phyloP scores from a whole-genome alignment of 2,888 invertebrate species.

The Ennomos quercinarius region DNA sequence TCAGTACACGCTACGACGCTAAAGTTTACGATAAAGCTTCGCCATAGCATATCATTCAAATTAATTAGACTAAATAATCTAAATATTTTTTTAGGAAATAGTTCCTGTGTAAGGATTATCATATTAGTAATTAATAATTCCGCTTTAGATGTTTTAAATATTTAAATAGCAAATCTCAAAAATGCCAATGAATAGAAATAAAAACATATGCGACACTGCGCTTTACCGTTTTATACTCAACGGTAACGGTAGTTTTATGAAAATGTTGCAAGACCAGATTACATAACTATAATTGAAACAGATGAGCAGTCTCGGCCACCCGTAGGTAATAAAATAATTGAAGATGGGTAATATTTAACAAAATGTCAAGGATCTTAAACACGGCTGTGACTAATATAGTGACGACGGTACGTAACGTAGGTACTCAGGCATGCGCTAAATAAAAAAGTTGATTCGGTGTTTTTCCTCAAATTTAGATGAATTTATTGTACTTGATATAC shows the following conservation, averaged over 20 bases:
- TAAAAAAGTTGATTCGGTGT: conserved; percentile 20
- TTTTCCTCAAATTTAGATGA: conserved; percentile 30
- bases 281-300: conserved; percentile 33
- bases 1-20: too few relatives aligned
- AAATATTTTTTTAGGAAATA: too few relatives aligned
- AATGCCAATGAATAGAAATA: conserved; percentile 11
- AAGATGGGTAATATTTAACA: conserved; percentile 40
- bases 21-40: too few relatives aligned
- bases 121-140: too few relatives aligned
- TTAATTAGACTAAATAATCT: too few relatives aligned
- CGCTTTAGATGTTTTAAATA: conserved; percentile 5
- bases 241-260: conserved; percentile 31
- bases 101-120: too few relatives aligned
- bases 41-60: too few relatives aligned
- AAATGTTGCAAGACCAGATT: not conserved
- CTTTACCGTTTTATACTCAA: conserved; percentile 34
- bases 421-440: conserved; percentile 22
- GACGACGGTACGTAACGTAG: conserved; percentile 13
- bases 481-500: conserved; percentile 19
- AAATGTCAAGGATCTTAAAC: conserved; percentile 46
- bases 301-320: conserved; percentile 38
- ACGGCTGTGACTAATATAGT: conserved; percentile 38
- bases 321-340: conserved; percentile 33
- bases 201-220: conserved; percentile 19
- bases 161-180: conserved; percentile 12